Conservation (phyloP, 2,888 invertebrate genomes). For the Morpho helenor region DNA sequence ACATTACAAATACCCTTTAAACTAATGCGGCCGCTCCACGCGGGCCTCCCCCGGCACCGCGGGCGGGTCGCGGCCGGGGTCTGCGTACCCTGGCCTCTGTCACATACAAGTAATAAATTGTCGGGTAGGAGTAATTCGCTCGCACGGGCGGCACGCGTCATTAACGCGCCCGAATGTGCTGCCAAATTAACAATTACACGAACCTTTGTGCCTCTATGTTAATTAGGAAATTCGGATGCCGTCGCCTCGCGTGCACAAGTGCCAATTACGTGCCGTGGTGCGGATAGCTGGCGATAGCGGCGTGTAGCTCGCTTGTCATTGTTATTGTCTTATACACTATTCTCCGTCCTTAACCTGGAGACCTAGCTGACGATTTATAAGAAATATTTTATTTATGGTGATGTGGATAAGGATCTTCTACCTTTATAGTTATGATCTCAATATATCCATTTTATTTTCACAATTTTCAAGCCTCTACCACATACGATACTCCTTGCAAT, state of each 20-base stretch:
- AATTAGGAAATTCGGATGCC: constrained; percentile 62
- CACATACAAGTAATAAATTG: constrained; percentile 63
- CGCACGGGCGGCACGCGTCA: constrained; percentile 56
- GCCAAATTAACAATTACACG: constrained; percentile 74
- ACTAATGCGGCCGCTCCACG: constrained; percentile 49
- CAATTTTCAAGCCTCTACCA: too few species aligned
- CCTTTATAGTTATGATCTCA: too few species aligned
- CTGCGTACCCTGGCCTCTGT: constrained; percentile 42
- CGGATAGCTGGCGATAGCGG: constrained; percentile 12
- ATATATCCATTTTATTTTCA: too few species aligned
- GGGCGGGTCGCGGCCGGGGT: constrained; percentile 25
- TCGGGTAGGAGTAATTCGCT: constrained; percentile 41
- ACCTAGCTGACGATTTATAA: too few species aligned
- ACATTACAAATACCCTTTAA: constrained; percentile 55
- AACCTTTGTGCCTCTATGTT: constrained; percentile 60
- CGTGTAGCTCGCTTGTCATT: neutral
- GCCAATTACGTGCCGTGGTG: constrained; percentile 30
- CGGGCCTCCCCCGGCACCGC: constrained; percentile 26
- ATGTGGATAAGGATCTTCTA: too few species aligned
- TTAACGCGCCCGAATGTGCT: constrained; percentile 66
- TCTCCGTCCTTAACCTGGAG: too few species aligned
- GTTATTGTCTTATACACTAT: neutral
- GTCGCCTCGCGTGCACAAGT: constrained; percentile 31
- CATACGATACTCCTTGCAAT: too few species aligned
- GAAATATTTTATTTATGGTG: too few species aligned